phyloP scores from a whole-genome alignment of 2,113 vertebrate species.

The Psephotus haematonotus region DNA sequence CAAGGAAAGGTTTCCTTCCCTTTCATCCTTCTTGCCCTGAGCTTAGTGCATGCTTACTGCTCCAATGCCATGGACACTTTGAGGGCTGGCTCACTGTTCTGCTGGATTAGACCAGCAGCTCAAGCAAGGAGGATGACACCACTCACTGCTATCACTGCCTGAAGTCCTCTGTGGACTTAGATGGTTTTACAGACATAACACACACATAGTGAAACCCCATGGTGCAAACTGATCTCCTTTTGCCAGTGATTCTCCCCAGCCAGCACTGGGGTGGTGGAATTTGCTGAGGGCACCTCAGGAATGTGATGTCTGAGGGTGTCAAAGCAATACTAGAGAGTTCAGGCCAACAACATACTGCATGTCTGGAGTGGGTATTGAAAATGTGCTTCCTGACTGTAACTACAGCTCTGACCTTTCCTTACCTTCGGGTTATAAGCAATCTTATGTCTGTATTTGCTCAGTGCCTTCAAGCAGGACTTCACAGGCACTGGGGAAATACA shows the following conservation, averaged over 20 bases:
- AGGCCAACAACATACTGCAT: neutral
- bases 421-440: neutral
- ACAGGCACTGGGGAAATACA: neutral
- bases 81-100: neutral
- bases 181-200: neutral
- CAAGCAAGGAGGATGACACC: neutral
- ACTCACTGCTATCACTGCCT: neutral
- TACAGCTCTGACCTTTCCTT: neutral
- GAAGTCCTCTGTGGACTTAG: neutral
- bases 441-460: neutral
- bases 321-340: neutral
- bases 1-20: neutral
- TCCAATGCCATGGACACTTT: accelerated
- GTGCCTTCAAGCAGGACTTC: neutral
- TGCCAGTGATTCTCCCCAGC: neutral
- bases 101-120: neutral
- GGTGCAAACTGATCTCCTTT: neutral
- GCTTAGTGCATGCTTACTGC: neutral
- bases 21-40: neutral
- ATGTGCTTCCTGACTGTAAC: neutral
- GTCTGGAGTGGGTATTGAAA: neutral
- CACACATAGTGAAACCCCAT: neutral
- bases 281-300: neutral
- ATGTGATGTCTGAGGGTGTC: neutral
- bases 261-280: neutral